Evolutionary conservation across 1,140 invertebrate genomes (phyloP), one percentile per base, ranked within the genome.

Genomic region (Paraescarpia echinospica): DNA sequence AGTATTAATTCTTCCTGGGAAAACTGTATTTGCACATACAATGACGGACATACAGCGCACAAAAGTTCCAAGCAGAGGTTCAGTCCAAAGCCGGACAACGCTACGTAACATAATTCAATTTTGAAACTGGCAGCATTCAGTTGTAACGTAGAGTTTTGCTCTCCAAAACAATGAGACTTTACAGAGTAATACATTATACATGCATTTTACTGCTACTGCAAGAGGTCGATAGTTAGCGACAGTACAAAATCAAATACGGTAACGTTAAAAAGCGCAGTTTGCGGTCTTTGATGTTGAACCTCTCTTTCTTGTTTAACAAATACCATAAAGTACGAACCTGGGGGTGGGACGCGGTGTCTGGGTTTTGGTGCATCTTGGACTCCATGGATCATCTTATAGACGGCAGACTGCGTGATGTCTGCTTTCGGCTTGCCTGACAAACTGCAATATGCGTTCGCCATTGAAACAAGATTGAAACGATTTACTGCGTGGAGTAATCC

Each of bases 311-410:
- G 90, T 2, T 90, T 34, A 90, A 34, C 90, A 90, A 34, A 34
- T 90, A 41, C 12, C 12, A 22, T 34, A 34, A 90, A 90, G 34
- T 34, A 90, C 59, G 59, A 77, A 77, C 59, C 59, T 77, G 59
- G 59, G 2, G 59, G 59, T 4, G 59, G 59, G 27, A 90, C 27
- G 4, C 35, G 90, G 90, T 34, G 34, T 41, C 90, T 34, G 14
- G 90, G 90, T 90, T 41, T 90, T 31, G 90, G n/a, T 41, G 77
- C 35, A 33, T 90, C 91, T 48, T 93, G 92, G 34, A 93, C 88
- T 1, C 92, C 93, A 33, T 93, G 93, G 34, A 93, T 92, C 90
- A 93, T 91, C 77, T 92, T 92, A 34, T 93, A 93, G 92, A 91
- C 91, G 4, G 93, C 89, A 89, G 93, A 93, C 89, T 93, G 90